A percentile compares a stretch with the other conserved stretches of the same genome.
Evolutionary conservation across 2,888 invertebrate genomes (phyloP).

Genomic region (Agrypnus murinus): DNA sequence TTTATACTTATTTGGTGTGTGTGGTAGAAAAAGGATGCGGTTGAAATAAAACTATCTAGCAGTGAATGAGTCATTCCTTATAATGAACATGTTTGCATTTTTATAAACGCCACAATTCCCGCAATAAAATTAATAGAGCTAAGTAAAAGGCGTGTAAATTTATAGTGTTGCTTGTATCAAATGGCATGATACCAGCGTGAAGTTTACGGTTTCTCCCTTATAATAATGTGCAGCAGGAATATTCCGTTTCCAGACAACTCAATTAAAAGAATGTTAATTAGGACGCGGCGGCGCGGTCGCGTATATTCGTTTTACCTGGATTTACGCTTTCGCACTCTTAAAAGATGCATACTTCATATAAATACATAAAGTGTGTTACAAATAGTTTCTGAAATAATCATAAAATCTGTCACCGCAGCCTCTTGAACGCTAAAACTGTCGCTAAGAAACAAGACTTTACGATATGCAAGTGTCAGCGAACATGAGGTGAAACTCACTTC

Average conservation of each 20-base stretch:
- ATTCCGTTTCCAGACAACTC: conserved; percentile 12
- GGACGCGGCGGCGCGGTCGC: too few relatives aligned
- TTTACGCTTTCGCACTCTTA: conserved; percentile 6
- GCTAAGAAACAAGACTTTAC: conserved; percentile 62
- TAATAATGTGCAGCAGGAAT: neutral
- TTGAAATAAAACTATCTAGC: conserved; percentile 13
- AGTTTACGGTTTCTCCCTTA: conserved; percentile 9
- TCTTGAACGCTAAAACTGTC: conserved; percentile 57
- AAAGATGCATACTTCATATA: conserved; percentile 8
- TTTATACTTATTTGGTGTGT: neutral
- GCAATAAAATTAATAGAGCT: conserved; percentile 27
- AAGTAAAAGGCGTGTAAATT: conserved; percentile 32
- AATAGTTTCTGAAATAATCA: conserved; percentile 54
- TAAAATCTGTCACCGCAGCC: conserved; percentile 64
- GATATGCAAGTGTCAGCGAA: conserved; percentile 58
- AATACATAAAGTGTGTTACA: too few relatives aligned
- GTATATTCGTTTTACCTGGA: conserved; percentile 16
- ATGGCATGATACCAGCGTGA: neutral
- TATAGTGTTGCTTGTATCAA: conserved; percentile 12
- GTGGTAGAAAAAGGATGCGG: neutral
- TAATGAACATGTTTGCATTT: conserved; percentile 30
- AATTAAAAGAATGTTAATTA: conserved; percentile 29
- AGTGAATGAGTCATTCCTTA: conserved; percentile 17
- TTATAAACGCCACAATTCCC: conserved; percentile 11
- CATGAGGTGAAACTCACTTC: conserved; percentile 46